phyloP scores from a whole-genome alignment of 1,140 invertebrate genomes.

The Coenobita brevimanus region DNA sequence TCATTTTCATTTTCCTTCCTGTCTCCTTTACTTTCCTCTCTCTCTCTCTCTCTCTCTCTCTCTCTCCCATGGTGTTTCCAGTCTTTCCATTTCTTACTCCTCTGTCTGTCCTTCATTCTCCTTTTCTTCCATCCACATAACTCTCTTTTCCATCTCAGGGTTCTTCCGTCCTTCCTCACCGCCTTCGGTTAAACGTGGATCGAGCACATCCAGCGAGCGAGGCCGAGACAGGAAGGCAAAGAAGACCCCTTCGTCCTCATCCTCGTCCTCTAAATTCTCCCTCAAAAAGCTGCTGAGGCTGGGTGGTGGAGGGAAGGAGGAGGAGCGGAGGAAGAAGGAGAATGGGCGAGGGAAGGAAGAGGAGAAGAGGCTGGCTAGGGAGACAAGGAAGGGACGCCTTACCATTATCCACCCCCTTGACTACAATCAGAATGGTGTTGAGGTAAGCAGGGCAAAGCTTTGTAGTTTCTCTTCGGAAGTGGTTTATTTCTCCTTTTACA shows the following conservation, averaged over 20 bases:
- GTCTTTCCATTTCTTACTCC: too few species aligned
- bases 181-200: background rate
- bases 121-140: background rate
- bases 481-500: background rate
- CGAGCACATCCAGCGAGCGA: background rate
- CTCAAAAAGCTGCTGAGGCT: conserved; percentile 73
- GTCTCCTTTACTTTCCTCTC: background rate
- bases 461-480: background rate
- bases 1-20: background rate
- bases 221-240: background rate
- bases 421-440: conserved; percentile 82
- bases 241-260: background rate
- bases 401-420: conserved; percentile 92
- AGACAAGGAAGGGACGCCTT: conserved; percentile 73
- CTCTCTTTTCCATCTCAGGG: background rate
- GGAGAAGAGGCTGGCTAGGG: conserved; percentile 63
- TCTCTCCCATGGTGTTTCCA: background rate
- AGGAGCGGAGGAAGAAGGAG: conserved; percentile 72
- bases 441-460: too few species aligned
- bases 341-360: conserved; percentile 69
- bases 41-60: background rate
- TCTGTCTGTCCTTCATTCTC: background rate
- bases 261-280: too few species aligned
- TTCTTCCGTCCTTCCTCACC: background rate
- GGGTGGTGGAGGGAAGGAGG: conserved; percentile 78